Base-by-base conservation (phyloP, 2,113 vertebrate genomes). In the Vulpes vulpes region DNA sequence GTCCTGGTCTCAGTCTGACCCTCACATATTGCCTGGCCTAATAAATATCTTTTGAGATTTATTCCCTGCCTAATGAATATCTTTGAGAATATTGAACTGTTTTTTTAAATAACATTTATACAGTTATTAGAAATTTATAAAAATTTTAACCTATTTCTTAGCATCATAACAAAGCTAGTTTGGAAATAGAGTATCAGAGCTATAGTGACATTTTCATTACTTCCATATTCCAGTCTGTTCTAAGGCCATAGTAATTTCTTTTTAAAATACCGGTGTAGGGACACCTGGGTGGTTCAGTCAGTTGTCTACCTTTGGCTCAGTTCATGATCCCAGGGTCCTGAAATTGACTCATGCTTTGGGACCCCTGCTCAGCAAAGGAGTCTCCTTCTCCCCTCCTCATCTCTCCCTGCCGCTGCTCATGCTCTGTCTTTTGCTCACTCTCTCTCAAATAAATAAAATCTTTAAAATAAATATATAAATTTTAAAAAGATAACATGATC, bases 131-230 rank as follows among this genome's bases (percentile, higher is more conserved):
- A 43, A 96, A 93, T 88, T 84, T 91, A 38, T 7, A 88, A 60
- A 90, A 91, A 43, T 74, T 87, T 95, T 78, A 79, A 71, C 12
- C 8, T 79, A 60, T 91, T 97, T 97, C 5, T 79, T 96, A 94
- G 32, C n/a, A 67, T 97, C 57, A 35, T 94, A 97, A 92, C 55
- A 96, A 92, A 95, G 23, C 78, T 83, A 55, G n/a, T 94, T 92
- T 97, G 51, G 38, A 95, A 96, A 62, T 55, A 87, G 14, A 89
- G 30, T 71, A 93, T 51, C 64, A 64, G 35, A 90, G 49, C 65
- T 89, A 0, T 30, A 64, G 17, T 81, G 15, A 51, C 14, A 43
- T 89, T 86, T 51, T 96, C 57, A 59, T 49, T 84, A 65, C 35
- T 81, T 91, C 85, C 80, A 17, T 67, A 86, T 81, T 85, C 62